These are phyloP conservation scores for Anser cygnoides DNA, from an alignment of 2,113 vertebrate genomes.

Conservation along the genomic window DNA sequence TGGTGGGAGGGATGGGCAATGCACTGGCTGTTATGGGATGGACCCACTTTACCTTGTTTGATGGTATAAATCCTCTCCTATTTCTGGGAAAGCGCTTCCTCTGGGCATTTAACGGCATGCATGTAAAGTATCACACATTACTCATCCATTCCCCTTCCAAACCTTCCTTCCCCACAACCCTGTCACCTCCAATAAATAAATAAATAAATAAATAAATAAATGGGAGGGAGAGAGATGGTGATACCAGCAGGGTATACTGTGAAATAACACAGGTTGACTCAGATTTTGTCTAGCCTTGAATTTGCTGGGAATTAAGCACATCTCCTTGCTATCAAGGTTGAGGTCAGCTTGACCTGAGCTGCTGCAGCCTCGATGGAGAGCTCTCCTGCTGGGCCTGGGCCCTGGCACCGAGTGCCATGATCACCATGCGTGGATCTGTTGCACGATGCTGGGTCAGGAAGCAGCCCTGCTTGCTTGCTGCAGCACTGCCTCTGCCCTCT, in stretches of 20 bases:
- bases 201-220: too few relatives aligned
- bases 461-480: not conserved
- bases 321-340: not conserved
- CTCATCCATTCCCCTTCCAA: not conserved
- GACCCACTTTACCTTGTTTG: rapidly evolving
- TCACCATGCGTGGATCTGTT: not conserved
- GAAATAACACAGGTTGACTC: not conserved
- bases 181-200: not conserved
- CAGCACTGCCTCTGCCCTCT: rapidly evolving
- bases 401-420: not conserved
- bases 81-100: not conserved
- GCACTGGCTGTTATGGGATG: rapidly evolving
- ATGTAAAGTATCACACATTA: not conserved
- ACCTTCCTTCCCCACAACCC: not conserved
- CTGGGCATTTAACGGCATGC: not conserved
- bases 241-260: too few relatives aligned
- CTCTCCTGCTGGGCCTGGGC: not conserved
- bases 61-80: not conserved
- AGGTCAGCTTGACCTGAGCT: not conserved
- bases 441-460: not conserved
- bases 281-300: not conserved
- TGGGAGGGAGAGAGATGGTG: too few relatives aligned
- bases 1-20: not conserved
- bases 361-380: not conserved
- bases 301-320: not conserved